These are phyloP conservation scores for Archocentrus centrarchus DNA, from an alignment of 2,113 vertebrate species.

Conservation along the genomic window DNA sequence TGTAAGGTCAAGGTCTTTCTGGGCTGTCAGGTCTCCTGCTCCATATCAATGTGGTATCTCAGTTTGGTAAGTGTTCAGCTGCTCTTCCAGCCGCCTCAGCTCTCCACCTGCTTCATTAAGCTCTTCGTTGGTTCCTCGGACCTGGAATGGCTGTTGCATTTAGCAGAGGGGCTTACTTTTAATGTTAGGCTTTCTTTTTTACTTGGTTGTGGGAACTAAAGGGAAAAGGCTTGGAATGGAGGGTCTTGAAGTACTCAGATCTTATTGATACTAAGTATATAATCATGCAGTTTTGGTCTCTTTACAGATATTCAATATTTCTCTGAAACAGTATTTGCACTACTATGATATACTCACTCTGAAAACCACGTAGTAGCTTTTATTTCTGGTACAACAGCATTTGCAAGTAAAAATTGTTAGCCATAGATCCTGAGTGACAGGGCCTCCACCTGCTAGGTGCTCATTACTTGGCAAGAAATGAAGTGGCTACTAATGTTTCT, in stretches of 20 bases:
- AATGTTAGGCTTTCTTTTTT: neutral
- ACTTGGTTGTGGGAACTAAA: slow-evolving; percentile 1
- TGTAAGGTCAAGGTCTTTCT: slow-evolving; percentile 18
- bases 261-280: neutral
- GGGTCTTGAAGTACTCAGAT: neutral
- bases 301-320: neutral
- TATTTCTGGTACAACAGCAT: neutral
- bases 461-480: slow-evolving; percentile 82
- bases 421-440: slow-evolving; percentile 47
- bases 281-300: neutral
- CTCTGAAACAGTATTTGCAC: slow-evolving; percentile 11
- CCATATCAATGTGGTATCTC: slow-evolving; percentile 8
- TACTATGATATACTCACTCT: neutral
- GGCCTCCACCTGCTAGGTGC: slow-evolving; percentile 84
- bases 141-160: slow-evolving; percentile 47
- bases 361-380: neutral
- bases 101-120: neutral
- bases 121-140: neutral
- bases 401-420: neutral
- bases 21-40: neutral
- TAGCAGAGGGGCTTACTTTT: slow-evolving; percentile 7
- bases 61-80: neutral
- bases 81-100: neutral
- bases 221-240: neutral
- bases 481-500: neutral